Evolutionary conservation across 2,797 vertebrate species (phyloP).

Genomic region (Notoglanidium macrostoma): DNA sequence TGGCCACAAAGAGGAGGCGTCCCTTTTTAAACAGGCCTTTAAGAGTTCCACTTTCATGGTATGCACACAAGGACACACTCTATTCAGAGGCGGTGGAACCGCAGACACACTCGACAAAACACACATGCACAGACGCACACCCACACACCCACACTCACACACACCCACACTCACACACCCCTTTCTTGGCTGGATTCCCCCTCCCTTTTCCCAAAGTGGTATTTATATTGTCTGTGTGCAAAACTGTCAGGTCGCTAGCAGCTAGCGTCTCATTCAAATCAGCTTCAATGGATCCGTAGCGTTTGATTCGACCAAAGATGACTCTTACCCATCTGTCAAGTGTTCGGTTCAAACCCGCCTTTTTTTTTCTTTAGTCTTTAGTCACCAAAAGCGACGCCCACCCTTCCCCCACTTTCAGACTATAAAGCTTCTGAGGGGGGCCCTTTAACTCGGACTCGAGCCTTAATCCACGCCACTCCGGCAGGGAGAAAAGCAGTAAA

Average conservation of each 20-base stretch:
- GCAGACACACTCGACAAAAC: conserved; percentile 74
- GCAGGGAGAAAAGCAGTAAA: conserved; percentile 30
- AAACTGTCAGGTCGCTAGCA: conserved; percentile 57
- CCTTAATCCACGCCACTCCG: conserved; percentile 42
- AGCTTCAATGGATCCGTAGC: conserved; percentile 56
- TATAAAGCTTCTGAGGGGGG: conserved; percentile 36
- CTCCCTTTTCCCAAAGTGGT: conserved; percentile 44
- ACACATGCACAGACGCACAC: conserved; percentile 75
- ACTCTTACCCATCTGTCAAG: conserved; percentile 60
- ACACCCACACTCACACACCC: conserved; percentile 38
- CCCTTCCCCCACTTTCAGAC: conserved; percentile 32
- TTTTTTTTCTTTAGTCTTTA: conserved; percentile 41
- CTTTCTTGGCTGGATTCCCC: conserved; percentile 32
- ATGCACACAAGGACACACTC: conserved; percentile 74
- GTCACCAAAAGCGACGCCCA: conserved; percentile 27
- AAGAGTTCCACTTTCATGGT: conserved; percentile 78
- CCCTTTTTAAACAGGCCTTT: conserved; percentile 81
- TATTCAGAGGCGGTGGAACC: conserved; percentile 61
- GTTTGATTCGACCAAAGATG: conserved; percentile 55
- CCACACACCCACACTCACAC: conserved; percentile 64
- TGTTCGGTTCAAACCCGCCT: conserved; percentile 24
- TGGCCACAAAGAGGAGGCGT: conserved; percentile 81
- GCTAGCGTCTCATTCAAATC: conserved; percentile 61
- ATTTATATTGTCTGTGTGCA: conserved; percentile 60
- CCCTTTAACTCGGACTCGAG: conserved; percentile 47